Base-by-base conservation (phyloP, 2,113 vertebrate genomes). In the Seriola rivoliana region DNA sequence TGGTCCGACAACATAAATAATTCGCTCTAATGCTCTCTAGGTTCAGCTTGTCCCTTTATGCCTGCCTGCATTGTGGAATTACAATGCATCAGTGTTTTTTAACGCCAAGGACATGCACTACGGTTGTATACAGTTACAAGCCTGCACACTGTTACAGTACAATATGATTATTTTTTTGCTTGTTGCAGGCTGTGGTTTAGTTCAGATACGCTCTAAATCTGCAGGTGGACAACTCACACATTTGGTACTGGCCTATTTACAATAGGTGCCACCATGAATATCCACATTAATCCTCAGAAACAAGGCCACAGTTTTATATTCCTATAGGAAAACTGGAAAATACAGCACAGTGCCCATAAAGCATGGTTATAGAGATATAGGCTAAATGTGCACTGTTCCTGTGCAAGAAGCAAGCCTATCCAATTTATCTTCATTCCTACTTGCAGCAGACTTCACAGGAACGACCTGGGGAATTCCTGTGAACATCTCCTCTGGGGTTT, bases 391-490 rank as follows among this genome's bases (percentile, higher is more conserved):
- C 54, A 21, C 23, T 3, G 44, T 10, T 68, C 40, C 66, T 55
- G 69, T 65, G 70, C 81, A 32, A 60, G 50, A 65, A 77, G 46
- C 8, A 0, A 67, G 34, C 54, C 21, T 0, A 19, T 57, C 46
- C 46, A 8, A 87, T 90, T 83, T 58, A 65, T 88, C 88, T 91
- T 84, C 80, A 48, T 84, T 50, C 68, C 65, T 29, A 21, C 65
- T 70, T 73, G 78, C 38, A 19, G 34, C 25, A 65, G 66, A 78
- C 52, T 82, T 89, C 75, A 85, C 63, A 80, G 66, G 52, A 66
- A 19, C 66, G 59, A 59, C 9, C 44, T 76, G 81, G 83, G 44
- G 83, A 85, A 71, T 85, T 85, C 66, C 84, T 71, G 34, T 6
- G 73, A 87, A 62, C 36, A 0, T 42, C 85, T 77, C 81, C 84